These are phyloP conservation scores for Arvicanthis niloticus DNA, from an alignment of 2,113 vertebrate species.

Conservation along the genomic window DNA sequence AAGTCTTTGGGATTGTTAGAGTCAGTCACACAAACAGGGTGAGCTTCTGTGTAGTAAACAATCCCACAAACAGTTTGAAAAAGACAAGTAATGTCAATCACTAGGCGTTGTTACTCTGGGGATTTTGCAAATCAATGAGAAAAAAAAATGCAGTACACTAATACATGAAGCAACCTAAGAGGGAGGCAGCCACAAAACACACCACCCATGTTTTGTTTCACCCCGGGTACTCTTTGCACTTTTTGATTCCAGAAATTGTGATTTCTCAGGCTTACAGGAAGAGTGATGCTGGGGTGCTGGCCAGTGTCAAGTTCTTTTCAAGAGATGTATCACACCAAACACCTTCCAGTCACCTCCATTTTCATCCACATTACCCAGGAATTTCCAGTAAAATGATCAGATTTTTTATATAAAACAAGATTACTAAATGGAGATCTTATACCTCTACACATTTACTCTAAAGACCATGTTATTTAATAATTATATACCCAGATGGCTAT, in stretches of 20 bases:
- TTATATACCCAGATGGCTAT: constrained; percentile 18
- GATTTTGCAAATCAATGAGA: constrained; percentile 43
- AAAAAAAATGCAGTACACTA: not conserved
- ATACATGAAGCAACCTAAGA: not conserved
- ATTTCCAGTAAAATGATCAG: constrained; percentile 41
- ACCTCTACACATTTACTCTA: not conserved
- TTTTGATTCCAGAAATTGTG: not conserved
- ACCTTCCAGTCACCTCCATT: not conserved
- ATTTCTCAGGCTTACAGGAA: not conserved
- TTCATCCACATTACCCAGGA: not conserved
- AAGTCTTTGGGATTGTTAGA: not conserved
- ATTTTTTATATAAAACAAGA: constrained; percentile 27
- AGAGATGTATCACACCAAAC: not conserved
- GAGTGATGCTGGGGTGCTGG: not conserved
- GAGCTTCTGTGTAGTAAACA: not conserved
- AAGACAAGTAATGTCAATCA: not conserved
- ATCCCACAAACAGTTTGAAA: not conserved
- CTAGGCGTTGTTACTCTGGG: constrained; percentile 23
- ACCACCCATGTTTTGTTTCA: not conserved
- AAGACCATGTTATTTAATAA: constrained; percentile 6
- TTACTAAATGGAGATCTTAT: not conserved
- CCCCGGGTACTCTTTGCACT: not conserved
- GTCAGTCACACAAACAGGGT: not conserved
- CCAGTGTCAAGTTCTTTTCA: not conserved
- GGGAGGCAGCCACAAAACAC: not conserved